phyloP scores from a whole-genome alignment of 2,797 vertebrate species.

The Florisuga fusca region DNA sequence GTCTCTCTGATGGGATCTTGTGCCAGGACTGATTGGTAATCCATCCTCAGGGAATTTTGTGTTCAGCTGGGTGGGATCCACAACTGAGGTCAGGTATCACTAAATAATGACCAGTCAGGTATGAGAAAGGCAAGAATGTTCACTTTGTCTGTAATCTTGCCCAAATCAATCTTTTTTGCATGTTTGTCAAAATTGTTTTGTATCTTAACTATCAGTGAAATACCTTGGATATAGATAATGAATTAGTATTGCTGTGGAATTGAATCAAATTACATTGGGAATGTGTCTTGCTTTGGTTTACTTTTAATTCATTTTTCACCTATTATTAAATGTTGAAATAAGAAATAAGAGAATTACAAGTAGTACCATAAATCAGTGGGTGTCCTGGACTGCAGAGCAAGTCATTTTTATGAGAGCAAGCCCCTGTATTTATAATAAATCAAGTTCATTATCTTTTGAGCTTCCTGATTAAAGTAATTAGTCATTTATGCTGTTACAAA shows the following conservation, averaged over 20 bases:
- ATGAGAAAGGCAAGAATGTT: not conserved
- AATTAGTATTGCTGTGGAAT: not conserved
- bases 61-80: not conserved
- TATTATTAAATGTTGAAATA: slow-evolving; percentile 29
- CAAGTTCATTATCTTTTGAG: slow-evolving; percentile 51
- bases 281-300: not conserved
- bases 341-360: not conserved
- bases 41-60: not conserved
- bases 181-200: not conserved
- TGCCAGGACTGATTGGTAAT: not conserved
- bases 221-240: not conserved
- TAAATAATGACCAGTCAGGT: not conserved
- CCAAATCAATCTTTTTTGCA: not conserved
- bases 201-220: not conserved
- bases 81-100: not conserved
- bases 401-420: not conserved
- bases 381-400: not conserved
- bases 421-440: slow-evolving; percentile 31
- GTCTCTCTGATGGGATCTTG: not conserved
- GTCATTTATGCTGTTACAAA: slow-evolving; percentile 60
- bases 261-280: not conserved
- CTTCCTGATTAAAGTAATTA: slow-evolving; percentile 53
- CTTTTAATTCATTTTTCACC: slow-evolving; percentile 14
- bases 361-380: slow-evolving; percentile 31
- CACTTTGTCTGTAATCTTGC: not conserved